Evolutionary conservation across 2,888 invertebrate genomes (phyloP).

Genomic region (Harpagoxenus sublaevis): DNA sequence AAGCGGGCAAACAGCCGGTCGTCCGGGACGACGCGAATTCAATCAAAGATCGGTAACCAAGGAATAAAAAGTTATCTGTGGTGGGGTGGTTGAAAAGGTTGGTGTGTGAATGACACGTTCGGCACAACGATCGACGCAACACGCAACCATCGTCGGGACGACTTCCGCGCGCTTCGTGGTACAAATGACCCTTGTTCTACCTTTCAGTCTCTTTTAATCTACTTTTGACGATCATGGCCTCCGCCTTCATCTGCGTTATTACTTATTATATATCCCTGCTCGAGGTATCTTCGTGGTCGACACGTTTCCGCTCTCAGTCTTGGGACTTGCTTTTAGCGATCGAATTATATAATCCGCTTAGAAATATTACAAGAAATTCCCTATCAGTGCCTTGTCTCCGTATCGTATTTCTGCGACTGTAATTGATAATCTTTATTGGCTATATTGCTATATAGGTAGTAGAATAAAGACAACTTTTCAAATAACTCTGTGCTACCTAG

Average conservation of each 20-base stretch:
- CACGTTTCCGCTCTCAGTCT: not conserved
- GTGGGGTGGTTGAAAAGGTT: conserved; percentile 73
- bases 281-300: not conserved
- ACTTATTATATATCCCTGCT: not conserved
- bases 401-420: not conserved
- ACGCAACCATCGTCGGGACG: conserved; percentile 81
- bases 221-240: not conserved
- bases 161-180: conserved; percentile 83
- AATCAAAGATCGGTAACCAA: conserved; percentile 81
- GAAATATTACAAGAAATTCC: conserved; percentile 1
- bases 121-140: conserved; percentile 75
- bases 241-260: not conserved
- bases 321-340: not conserved
- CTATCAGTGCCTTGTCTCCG: not conserved
- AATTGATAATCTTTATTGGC: conserved; percentile 20
- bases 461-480: conserved; percentile 43
- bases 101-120: conserved; percentile 82
- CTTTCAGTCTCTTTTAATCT: conserved; percentile 20
- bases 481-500: conserved; percentile 17
- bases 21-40: conserved; percentile 78
- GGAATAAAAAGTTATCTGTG: conserved; percentile 83
- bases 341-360: not conserved
- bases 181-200: conserved; percentile 80
- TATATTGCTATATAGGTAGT: not conserved
- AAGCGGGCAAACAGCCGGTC: conserved; percentile 67